phyloP scores from a whole-genome alignment of 2,888 invertebrate genomes.

The Piscicola geometra region DNA sequence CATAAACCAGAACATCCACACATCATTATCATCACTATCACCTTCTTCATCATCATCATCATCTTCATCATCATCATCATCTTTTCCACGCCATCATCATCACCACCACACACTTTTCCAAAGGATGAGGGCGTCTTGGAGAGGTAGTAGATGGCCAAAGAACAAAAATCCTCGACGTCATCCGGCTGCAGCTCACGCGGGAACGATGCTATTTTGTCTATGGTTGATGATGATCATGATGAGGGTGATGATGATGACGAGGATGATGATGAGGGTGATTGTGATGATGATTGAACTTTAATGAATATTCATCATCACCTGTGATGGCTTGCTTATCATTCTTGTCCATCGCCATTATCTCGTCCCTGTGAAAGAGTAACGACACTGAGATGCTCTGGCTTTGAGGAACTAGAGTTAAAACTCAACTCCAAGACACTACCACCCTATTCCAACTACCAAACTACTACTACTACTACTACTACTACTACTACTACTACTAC shows the following conservation, averaged over 20 bases:
- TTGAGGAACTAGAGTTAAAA: no score
- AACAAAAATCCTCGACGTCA: constrained; percentile 93
- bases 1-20: no score
- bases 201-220: constrained; percentile 39
- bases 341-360: constrained; percentile 49
- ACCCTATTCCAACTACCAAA: background rate
- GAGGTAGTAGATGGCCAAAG: constrained; percentile 90
- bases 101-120: constrained; percentile 64
- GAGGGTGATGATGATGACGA: no score
- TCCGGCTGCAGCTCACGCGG: constrained; percentile 73
- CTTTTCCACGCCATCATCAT: no score
- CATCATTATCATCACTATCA: no score
- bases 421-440: no score
- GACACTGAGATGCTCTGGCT: no score
- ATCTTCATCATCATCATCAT: no score
- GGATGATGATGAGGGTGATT: no score
- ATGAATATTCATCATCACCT: constrained; percentile 44
- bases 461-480: constrained; percentile 19
- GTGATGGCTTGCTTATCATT: constrained; percentile 50
- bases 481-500: constrained; percentile 30
- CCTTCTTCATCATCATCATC: no score
- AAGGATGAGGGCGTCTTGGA: constrained; percentile 87
- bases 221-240: no score
- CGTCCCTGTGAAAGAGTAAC: no score
- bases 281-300: background rate